These are phyloP conservation scores for Leptothorax acervorum DNA, from an alignment of 2,888 invertebrate genomes.

Conservation along the genomic window DNA sequence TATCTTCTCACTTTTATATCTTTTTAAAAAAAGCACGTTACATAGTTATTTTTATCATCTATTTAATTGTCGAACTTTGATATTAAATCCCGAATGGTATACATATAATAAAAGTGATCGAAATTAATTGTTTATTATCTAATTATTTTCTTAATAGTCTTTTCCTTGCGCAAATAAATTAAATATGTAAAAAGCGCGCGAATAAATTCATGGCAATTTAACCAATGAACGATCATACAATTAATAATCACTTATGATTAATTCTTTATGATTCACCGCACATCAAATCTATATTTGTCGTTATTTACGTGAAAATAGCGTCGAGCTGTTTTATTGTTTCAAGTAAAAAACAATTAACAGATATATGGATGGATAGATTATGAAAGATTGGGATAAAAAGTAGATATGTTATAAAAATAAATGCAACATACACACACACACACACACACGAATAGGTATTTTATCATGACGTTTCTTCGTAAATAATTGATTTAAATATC, in stretches of 20 bases:
- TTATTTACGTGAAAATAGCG: neutral
- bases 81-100: neutral
- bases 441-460: neutral
- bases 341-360: neutral
- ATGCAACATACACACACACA: neutral
- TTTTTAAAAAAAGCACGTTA: neutral
- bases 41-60: neutral
- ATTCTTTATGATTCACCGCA: neutral
- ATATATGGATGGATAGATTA: neutral
- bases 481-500: conserved; percentile 2
- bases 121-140: neutral
- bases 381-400: neutral
- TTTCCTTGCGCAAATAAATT: neutral
- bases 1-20: neutral
- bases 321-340: neutral
- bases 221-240: neutral
- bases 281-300: neutral
- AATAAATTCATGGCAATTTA: neutral
- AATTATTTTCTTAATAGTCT: neutral
- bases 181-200: neutral
- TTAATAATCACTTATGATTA: neutral
- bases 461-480: neutral
- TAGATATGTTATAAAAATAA: neutral
- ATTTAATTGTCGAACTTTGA: neutral
- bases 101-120: neutral